Percentiles rank a stretch among this genome's conserved stretches.
Conservation (phyloP, 2,113 vertebrate species). For the Speoplatyrhinus poulsoni region DNA sequence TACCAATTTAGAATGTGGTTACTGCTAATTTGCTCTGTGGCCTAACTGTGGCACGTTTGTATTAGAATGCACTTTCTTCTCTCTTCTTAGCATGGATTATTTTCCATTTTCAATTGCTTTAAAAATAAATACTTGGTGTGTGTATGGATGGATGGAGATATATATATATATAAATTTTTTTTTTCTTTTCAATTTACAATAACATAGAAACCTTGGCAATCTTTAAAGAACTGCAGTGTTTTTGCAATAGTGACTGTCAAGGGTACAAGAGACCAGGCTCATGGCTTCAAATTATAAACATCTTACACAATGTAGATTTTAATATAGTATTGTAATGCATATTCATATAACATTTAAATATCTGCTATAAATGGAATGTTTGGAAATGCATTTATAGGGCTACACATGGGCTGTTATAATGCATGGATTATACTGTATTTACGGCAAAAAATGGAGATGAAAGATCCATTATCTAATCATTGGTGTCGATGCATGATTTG, state of each 20-base stretch:
- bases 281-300: conserved; percentile 2
- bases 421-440: conserved; percentile 31
- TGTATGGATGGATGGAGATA: not conserved
- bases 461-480: not conserved
- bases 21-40: conserved; percentile 55
- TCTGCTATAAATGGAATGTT: conserved; percentile 18
- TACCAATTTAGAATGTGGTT: conserved; percentile 37
- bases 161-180: too few species aligned
- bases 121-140: conserved; percentile 16
- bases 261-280: conserved; percentile 4
- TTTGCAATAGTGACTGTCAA: conserved; percentile 8
- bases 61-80: conserved; percentile 69
- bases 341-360: conserved; percentile 17
- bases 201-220: too few species aligned
- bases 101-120: conserved; percentile 48
- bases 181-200: too few species aligned
- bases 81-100: conserved; percentile 59
- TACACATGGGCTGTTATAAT: conserved; percentile 21
- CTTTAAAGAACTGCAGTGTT: too few species aligned
- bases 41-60: conserved; percentile 46
- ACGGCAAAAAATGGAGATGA: not conserved
- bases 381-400: conserved; percentile 31
- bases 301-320: not conserved
- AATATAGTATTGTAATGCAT: conserved; percentile 11
- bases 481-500: conserved; percentile 4